These are phyloP conservation scores for Andrena fulva DNA, from an alignment of 2,888 invertebrate genomes.

Conservation along the genomic window DNA sequence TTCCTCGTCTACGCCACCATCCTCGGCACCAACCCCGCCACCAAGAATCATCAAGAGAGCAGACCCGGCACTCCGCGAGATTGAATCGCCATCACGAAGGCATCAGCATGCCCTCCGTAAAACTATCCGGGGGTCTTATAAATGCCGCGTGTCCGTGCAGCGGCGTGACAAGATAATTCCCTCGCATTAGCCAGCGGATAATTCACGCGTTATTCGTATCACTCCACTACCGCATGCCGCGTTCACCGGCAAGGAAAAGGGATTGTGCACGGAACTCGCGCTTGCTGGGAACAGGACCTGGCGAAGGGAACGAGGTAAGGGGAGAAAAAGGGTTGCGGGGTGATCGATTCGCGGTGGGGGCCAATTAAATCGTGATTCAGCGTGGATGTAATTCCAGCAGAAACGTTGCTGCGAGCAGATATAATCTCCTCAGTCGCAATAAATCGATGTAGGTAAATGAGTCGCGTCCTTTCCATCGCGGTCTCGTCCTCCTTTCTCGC, in stretches of 20 bases:
- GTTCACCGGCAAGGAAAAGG: constrained; percentile 14
- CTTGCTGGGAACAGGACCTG: neutral
- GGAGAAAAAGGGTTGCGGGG: constrained; percentile 32
- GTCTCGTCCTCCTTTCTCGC: constrained; percentile 74
- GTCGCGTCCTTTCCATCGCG: constrained; percentile 66
- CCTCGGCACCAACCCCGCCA: no score
- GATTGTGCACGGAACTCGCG: constrained; percentile 10
- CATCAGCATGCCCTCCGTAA: neutral
- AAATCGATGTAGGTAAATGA: constrained; percentile 78
- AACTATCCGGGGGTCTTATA: neutral
- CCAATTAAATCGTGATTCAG: constrained; percentile 70
- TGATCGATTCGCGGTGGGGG: constrained; percentile 67
- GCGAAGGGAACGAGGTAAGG: neutral
- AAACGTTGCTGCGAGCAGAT: constrained; percentile 59
- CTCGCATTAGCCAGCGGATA: constrained; percentile 18
- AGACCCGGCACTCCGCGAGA: no score
- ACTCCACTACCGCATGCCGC: constrained; percentile 40
- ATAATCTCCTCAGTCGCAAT: constrained; percentile 69
- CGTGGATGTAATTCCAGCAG: constrained; percentile 53
- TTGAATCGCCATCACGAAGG: neutral
- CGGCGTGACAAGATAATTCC: constrained; percentile 41
- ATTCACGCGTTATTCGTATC: constrained; percentile 36
- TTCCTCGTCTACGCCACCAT: no score
- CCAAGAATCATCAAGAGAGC: no score
- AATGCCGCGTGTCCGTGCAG: neutral